phyloP scores from a whole-genome alignment of 1,140 invertebrate species.

The Hyposmocoma kahamanoa region DNA sequence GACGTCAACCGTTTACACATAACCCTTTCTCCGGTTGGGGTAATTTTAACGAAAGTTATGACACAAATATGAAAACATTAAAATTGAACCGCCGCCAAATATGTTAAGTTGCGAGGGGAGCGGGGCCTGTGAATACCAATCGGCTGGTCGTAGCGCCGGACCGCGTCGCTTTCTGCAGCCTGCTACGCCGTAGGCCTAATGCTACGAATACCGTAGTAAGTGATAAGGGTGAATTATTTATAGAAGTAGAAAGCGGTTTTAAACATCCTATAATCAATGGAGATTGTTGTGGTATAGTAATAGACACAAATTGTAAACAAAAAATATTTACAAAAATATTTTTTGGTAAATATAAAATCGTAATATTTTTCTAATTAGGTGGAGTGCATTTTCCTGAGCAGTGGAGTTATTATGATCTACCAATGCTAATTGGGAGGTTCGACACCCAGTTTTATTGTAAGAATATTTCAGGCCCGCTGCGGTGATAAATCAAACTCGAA shows the following conservation, averaged over 20 bases:
- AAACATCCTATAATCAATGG: too few species aligned
- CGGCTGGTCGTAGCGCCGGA: conserved; percentile 13
- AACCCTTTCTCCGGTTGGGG: conserved; percentile 43
- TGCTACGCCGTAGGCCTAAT: conserved; percentile 48
- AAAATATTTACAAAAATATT: background rate
- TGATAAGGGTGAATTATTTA: conserved; percentile 10
- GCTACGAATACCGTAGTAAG: too few species aligned
- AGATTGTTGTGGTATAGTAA: too few species aligned
- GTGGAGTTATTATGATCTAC: conserved; percentile 50
- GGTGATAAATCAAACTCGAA: conserved; percentile 74
- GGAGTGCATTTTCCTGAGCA: conserved; percentile 7
- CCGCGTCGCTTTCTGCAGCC: background rate
- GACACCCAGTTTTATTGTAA: conserved; percentile 64
- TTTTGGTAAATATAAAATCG: background rate
- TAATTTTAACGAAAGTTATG: conserved; percentile 62
- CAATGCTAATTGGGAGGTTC: conserved; percentile 67
- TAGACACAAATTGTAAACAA: too few species aligned
- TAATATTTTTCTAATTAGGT: too few species aligned
- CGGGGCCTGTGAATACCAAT: conserved; percentile 52
- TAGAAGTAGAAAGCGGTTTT: conserved; percentile 10
- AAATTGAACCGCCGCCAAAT: conserved; percentile 67
- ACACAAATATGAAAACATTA: conserved; percentile 67
- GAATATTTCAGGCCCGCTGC: conserved; percentile 69
- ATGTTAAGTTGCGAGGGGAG: conserved; percentile 50
- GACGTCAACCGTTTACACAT: conserved; percentile 67